These are phyloP conservation scores for Rhinolophus ferrumequinum DNA, from an alignment of 2,113 vertebrate species.

Conservation along the genomic window DNA sequence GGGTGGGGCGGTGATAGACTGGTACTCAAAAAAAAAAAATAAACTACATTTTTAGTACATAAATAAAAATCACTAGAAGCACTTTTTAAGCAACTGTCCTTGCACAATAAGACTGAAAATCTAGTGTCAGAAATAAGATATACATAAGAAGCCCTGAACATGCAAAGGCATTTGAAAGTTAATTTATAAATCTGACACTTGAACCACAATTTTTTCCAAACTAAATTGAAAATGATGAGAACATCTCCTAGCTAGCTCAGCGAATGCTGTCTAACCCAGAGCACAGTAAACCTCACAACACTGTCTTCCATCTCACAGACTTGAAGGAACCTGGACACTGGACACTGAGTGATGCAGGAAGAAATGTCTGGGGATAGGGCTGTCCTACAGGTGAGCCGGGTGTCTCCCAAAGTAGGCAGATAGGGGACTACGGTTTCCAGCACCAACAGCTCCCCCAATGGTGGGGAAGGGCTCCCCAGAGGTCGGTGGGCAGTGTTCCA, in stretches of 20 bases:
- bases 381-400: not conserved
- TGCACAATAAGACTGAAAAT: not conserved
- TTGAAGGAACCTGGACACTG: not conserved
- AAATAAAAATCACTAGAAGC: not conserved
- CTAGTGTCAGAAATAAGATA: constrained; percentile 19
- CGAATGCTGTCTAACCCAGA: not conserved
- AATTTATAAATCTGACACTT: not conserved
- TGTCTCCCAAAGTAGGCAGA: not conserved
- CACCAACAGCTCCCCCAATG: not conserved
- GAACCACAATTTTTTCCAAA: constrained; percentile 14
- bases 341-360: not conserved
- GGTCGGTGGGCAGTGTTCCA: no score
- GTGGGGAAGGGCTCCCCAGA: not conserved
- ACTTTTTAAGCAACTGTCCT: constrained; percentile 3
- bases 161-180: not conserved
- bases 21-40: not conserved
- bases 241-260: not conserved
- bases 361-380: not conserved
- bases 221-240: not conserved
- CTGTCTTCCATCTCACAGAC: not conserved
- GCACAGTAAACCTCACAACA: accelerated
- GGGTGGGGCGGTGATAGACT: not conserved
- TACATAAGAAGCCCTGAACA: not conserved
- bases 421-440: not conserved
- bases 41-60: not conserved